These are phyloP conservation scores for Drosophila nannoptera DNA, from an alignment of 1,140 invertebrate genomes.

Conservation along the genomic window DNA sequence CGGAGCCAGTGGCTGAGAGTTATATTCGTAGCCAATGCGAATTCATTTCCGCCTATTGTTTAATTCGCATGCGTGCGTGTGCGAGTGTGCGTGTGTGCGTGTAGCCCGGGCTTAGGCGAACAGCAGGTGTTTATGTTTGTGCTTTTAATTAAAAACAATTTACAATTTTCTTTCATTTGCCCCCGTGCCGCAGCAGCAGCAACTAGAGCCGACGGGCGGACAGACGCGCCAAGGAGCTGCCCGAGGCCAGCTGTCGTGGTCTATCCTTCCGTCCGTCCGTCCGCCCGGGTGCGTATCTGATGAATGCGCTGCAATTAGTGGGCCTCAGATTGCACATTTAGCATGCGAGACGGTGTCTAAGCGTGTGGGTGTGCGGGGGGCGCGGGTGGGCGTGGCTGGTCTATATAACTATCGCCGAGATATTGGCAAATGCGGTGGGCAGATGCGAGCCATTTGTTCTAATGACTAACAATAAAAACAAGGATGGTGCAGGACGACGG, in stretches of 20 bases:
- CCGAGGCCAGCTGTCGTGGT: constrained; percentile 13
- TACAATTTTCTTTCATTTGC: constrained; percentile 73
- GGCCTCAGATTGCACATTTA: constrained; percentile 72
- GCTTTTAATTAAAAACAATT: constrained; percentile 78
- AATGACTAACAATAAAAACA: constrained; percentile 32
- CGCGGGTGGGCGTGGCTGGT: constrained; percentile 4
- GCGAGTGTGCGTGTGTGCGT: constrained; percentile 10
- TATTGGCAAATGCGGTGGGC: constrained; percentile 34
- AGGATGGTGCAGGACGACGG: constrained; percentile 12
- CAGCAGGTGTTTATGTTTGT: constrained; percentile 78
- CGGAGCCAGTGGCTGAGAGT: constrained; percentile 12
- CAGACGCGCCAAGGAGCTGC: constrained; percentile 2
- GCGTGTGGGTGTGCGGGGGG: not conserved
- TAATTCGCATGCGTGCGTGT: constrained; percentile 39
- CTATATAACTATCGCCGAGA: constrained; percentile 48
- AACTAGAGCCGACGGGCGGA: not conserved
- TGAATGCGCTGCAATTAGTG: constrained; percentile 72
- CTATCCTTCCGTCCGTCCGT: constrained; percentile 9
- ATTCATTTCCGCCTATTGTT: constrained; percentile 69
- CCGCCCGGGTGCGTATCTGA: constrained; percentile 47
- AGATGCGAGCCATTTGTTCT: constrained; percentile 35
- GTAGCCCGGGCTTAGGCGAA: constrained; percentile 35
- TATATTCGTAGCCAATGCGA: constrained; percentile 45
- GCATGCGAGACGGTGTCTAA: constrained; percentile 39
- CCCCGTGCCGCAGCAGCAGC: constrained; percentile 24